Base-by-base conservation (phyloP, 2,797 vertebrate genomes). In the Anguilla marmorata region DNA sequence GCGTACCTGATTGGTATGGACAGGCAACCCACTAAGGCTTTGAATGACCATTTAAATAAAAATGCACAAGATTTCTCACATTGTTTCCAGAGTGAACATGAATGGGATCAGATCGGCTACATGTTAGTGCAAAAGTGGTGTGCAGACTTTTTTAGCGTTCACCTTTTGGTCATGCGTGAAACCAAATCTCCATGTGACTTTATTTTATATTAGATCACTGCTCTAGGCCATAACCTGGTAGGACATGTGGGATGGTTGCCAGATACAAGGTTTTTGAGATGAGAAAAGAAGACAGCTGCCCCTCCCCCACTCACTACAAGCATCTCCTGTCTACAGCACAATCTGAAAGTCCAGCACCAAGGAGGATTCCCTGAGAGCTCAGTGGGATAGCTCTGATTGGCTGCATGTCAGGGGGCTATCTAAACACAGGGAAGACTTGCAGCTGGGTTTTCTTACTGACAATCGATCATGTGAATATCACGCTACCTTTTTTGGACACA, bases 351-450 rank as follows among this genome's bases (percentile, higher is more conserved):
- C 87, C 27, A 88, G 63, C 80, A 52, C 6, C 19, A 54, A 41
- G 21, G 52, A 11, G n/a, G 74, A 21, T 2, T 9, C 41, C 52
- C 16, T 16, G 48, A 86, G 63, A 69, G 89, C 90, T 86, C 88
- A 82, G n/a, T 85, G 85, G 83, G 87, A 88, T 87, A 69, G 86
- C 89, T 90, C 87, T 91, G 33, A 93, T 90, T 86, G 92, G 89
- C 89, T 90, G 88, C 92, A 90, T 92, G 92, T 92, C 92, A 92
- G 90, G 88, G 89, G 66, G 92, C 91, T 90, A 89, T 94, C 91
- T 95, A 95, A 95, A 95, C 93, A 96, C 89, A 91, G 89, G 87
- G 88, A 93, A 91, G 94, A 96, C 92, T 95, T 94, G 94, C 87
- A 91, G 90, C 83, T 86, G 37, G 87, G 94, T 93, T 95, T 94